phyloP scores from a whole-genome alignment of 2,888 invertebrate genomes.

The Eilema griseolum region DNA sequence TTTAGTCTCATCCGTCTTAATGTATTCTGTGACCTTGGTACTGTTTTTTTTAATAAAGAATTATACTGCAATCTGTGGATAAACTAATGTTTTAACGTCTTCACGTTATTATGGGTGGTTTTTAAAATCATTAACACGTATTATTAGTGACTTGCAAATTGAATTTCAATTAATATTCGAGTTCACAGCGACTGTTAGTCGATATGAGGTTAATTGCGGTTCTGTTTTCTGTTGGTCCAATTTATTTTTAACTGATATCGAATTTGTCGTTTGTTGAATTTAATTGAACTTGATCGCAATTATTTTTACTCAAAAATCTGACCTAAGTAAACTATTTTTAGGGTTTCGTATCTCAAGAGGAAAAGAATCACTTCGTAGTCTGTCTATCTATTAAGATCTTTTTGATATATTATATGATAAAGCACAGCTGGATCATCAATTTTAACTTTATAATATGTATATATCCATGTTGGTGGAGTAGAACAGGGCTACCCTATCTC shows the following conservation, averaged over 20 bases:
- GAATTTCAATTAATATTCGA: not conserved
- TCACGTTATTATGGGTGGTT: not conserved
- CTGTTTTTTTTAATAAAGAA: slow-evolving; percentile 8
- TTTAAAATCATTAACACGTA: slow-evolving; percentile 1
- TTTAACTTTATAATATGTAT: no score
- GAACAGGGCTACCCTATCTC: no score
- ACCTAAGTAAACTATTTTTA: no score
- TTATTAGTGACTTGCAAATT: slow-evolving; percentile 4
- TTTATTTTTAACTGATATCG: not conserved
- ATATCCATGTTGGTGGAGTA: no score
- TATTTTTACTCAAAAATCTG: not conserved
- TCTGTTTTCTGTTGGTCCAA: not conserved
- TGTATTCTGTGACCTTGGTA: slow-evolving; percentile 30
- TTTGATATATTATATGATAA: no score
- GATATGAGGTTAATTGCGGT: not conserved
- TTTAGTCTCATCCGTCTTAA: slow-evolving; percentile 31
- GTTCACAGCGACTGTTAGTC: not conserved
- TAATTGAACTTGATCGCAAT: not conserved
- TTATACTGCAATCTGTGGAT: slow-evolving; percentile 3
- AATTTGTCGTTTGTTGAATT: not conserved
- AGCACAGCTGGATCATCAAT: not conserved
- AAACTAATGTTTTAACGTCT: not conserved
- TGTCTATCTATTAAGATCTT: no score
- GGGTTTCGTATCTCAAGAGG: no score
- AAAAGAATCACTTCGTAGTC: no score